Evolutionary conservation across 2,797 vertebrate genomes (phyloP).

Genomic region (Arrhamphus sclerolepis): DNA sequence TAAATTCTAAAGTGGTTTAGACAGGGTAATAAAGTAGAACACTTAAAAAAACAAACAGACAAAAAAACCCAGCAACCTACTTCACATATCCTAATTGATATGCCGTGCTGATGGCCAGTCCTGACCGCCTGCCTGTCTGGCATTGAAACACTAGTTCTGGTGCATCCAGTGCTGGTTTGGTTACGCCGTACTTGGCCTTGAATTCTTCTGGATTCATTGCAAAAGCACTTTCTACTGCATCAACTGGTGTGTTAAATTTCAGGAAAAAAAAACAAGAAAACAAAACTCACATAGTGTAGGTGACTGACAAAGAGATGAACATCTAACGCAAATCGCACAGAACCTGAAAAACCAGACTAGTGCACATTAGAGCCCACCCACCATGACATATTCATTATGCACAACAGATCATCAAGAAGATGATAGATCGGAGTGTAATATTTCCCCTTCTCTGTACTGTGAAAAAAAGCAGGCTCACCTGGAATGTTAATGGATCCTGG

Average conservation of each 20-base stretch:
- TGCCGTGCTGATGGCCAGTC: slow-evolving; percentile 75
- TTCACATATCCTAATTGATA: slow-evolving; percentile 75
- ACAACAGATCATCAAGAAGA: neutral
- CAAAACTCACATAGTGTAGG: neutral
- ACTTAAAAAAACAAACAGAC: no score
- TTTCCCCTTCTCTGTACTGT: neutral
- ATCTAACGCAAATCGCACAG: neutral
- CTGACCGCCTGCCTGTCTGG: slow-evolving; percentile 79
- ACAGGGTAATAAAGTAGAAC: no score
- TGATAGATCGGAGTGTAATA: neutral
- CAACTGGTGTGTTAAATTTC: slow-evolving; percentile 66
- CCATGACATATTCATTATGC: neutral
- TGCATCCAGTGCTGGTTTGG: slow-evolving; percentile 72
- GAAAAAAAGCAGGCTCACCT: slow-evolving; percentile 51
- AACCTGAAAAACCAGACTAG: slow-evolving; percentile 2
- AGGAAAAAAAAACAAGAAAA: neutral
- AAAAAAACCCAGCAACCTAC: slow-evolving; percentile 67
- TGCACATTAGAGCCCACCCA: neutral
- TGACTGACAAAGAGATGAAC: neutral
- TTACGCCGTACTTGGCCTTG: slow-evolving; percentile 73
- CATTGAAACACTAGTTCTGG: slow-evolving; percentile 84
- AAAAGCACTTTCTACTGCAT: slow-evolving; percentile 76
- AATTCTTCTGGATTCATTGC: slow-evolving; percentile 78
- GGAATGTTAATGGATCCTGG: slow-evolving; percentile 83
- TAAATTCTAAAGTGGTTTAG: neutral